A percentile compares a stretch with the other conserved stretches of the same genome.
Evolutionary conservation across 2,888 invertebrate genomes (phyloP).

Genomic region (Notodonta ziczac): DNA sequence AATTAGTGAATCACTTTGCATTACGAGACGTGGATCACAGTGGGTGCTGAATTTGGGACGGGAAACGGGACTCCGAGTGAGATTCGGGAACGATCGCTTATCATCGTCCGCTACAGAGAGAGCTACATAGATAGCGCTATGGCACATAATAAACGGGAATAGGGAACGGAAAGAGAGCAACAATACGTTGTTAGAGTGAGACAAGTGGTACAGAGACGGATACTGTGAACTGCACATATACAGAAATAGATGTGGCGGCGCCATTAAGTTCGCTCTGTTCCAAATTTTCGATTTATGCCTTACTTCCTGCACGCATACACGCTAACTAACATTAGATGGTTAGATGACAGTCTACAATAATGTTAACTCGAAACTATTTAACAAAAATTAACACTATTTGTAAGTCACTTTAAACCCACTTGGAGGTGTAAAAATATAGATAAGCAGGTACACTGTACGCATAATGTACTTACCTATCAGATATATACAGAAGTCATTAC

Average conservation of each 20-base stretch:
- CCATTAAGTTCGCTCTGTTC: slow-evolving; percentile 59
- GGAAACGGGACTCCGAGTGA: slow-evolving; percentile 52
- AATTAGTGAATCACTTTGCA: slow-evolving; percentile 46
- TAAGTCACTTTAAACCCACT: too few relatives aligned
- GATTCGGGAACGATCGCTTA: slow-evolving; percentile 62
- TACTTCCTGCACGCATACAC: slow-evolving; percentile 60
- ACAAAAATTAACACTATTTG: too few relatives aligned
- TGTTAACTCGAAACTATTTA: not conserved
- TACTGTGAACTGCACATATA: slow-evolving; percentile 61
- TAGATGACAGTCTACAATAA: slow-evolving; percentile 4
- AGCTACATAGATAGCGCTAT: slow-evolving; percentile 42
- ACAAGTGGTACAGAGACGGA: slow-evolving; percentile 58
- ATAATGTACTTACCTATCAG: too few relatives aligned
- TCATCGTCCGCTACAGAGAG: slow-evolving; percentile 39
- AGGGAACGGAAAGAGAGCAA: slow-evolving; percentile 52
- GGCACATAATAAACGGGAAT: slow-evolving; percentile 39
- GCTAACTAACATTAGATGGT: slow-evolving; percentile 20
- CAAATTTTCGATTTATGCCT: slow-evolving; percentile 70
- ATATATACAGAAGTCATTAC: too few relatives aligned
- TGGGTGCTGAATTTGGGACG: slow-evolving; percentile 65
- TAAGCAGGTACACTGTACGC: too few relatives aligned
- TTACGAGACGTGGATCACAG: slow-evolving; percentile 50
- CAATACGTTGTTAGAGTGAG: slow-evolving; percentile 43
- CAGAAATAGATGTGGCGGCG: slow-evolving; percentile 70
- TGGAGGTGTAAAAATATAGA: too few relatives aligned